Base-by-base conservation (phyloP, 2,797 vertebrate genomes). In the Gymnodraco acuticeps region DNA sequence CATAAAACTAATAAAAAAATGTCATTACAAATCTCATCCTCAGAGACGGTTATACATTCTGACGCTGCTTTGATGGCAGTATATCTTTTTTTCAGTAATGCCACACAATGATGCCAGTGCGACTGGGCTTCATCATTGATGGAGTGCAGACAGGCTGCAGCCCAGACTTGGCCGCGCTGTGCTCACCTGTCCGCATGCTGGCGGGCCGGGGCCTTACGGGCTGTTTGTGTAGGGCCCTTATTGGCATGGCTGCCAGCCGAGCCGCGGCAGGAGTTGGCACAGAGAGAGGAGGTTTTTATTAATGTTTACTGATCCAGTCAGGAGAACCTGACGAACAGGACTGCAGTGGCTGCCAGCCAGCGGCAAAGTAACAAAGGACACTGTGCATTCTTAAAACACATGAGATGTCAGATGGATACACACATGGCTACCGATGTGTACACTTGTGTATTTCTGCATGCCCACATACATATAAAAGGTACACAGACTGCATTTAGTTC, bases 241-340 rank as follows among this genome's bases (percentile, higher is more conserved):
- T 92, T 94, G 90, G 81, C 88, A 89, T 90, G 86, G 66, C 80
- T 92, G 91, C 85, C 86, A 88, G 83, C 77, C 61, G 80, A 87
- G 86, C 84, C 59, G 41, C 48, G 47, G 81, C 64, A 64, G 69
- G 79, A 84, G 70, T 53, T 88, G 86, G 86, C 86, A 84, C 54
- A 4, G 20, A 56, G 58, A 78, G 75, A 52, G 75, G 72, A 68
- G 80, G 71, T 83, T 82, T 55, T 86, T 91, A 88, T 90, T 89
- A 73, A 89, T 92, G 90, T 94, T 94, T 91, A 89, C 90, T 80
- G 82, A 91, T 85, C 78, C 77, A 94, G 92, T 88, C 73, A 55
- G 88, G 81, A 93, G 88, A 95, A 95, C 94, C 94, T 94, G 94
- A 95, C 56, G 70, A 92, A 92, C 94, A 80, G 86, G 93, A 93